Evolutionary conservation across 2,888 invertebrate species (phyloP), one percentile per base, ranked within the genome.

Genomic region (Clepsis dumicolana): DNA sequence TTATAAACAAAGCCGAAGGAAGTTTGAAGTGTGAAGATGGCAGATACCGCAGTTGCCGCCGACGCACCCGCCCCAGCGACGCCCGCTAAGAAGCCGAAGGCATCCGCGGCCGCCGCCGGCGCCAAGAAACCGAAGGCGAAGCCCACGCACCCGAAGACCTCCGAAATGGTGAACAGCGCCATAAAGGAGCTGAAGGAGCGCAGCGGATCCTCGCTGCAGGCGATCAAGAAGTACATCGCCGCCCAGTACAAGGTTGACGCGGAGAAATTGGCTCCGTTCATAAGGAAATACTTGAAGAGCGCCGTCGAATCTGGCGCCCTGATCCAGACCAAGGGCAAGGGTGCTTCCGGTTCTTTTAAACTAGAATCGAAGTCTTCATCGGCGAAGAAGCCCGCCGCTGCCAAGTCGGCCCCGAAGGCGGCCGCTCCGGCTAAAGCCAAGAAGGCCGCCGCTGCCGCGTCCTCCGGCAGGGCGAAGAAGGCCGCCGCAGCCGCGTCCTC

Each of bases 161-260:
- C 62, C 57, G 63, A 72, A 48, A 63, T 63, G 41, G 63, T 65
- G 0, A 94, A 89, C 73, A 87, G 84, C 35, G 95, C 96, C 1
- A 91, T 95, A 57, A 87, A 84, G 70, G 82, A 85, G 64, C 79
- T 95, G 59, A 94, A 94, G 75, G 94, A 95, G 76, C 91, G 94
- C 29, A 93, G 93, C 63, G 96, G 96, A 29, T 95, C 95, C 0
- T 95, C 95, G 0, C 77, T 85, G 72, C 91, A 83, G 79, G 90
- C 90, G 1, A 95, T 96, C 80, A 96, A 95, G 80, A 96, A 96
- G 78, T 96, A 94, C 81, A 94, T 96, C 59, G 84, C 91, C 10
- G 86, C 91, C 25, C 94, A 93, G 66, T 95, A 95, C 90, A 94
- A 94, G 70, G 88, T 95, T 5, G 95, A 95, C 77, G 89, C 91